Conservation (phyloP, 2,113 vertebrate genomes). For the Anhinga rufa region DNA sequence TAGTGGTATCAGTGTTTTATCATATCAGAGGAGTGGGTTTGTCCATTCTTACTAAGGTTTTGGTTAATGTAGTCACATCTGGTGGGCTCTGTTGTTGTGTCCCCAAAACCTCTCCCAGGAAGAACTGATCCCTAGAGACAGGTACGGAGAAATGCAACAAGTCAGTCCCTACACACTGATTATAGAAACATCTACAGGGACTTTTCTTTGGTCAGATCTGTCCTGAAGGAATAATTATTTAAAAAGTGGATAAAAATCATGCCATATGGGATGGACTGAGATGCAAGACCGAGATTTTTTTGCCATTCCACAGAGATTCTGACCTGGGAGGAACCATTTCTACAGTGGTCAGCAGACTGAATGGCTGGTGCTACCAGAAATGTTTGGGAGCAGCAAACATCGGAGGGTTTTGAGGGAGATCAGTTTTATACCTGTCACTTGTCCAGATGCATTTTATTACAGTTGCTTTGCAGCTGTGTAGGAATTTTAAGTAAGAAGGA, state of each 20-base stretch:
- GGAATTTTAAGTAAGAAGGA: constrained; percentile 3
- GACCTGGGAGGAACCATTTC: background rate
- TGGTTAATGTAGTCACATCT: background rate
- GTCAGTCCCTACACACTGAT: background rate
- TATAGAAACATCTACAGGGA: background rate
- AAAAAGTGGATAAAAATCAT: background rate
- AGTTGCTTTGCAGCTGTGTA: background rate
- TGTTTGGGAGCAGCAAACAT: background rate
- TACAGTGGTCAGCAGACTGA: accelerated
- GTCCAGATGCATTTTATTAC: background rate
- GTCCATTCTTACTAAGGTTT: background rate
- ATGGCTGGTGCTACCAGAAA: background rate
- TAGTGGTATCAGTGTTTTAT: background rate
- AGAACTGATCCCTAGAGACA: background rate
- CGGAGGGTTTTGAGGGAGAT: background rate
- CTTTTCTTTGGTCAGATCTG: background rate
- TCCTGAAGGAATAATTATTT: background rate
- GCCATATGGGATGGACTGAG: accelerated
- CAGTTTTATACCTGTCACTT: background rate
- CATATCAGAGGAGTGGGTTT: background rate
- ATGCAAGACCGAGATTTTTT: background rate
- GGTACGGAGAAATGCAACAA: background rate
- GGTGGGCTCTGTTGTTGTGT: background rate
- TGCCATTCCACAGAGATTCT: background rate
- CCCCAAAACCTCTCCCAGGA: background rate